Percentiles rank a stretch among this genome's conserved stretches.
These are phyloP conservation scores for Eupithecia dodoneata DNA, from an alignment of 2,888 invertebrate species.

Conservation along the genomic window DNA sequence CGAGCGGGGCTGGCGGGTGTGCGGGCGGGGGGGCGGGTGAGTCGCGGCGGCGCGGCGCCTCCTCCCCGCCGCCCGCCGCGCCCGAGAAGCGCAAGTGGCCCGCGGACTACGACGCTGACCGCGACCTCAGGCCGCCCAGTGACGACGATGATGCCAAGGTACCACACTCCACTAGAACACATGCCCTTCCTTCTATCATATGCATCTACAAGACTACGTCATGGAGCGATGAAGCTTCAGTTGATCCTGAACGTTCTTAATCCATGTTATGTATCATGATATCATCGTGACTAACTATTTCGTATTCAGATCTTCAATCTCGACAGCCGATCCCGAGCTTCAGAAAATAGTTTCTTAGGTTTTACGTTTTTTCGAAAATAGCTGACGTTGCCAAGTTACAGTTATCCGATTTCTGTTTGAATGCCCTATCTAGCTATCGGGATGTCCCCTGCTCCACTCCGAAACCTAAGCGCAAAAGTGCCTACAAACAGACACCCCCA, in stretches of 20 bases:
- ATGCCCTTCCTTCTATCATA: conserved; percentile 33
- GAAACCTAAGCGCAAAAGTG: neutral
- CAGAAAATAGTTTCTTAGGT: neutral
- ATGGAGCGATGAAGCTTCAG: neutral
- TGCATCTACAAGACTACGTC: neutral
- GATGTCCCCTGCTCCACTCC: neutral
- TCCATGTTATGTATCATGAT: neutral
- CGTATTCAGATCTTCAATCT: neutral
- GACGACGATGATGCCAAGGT: conserved; percentile 79
- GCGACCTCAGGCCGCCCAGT: conserved; percentile 59
- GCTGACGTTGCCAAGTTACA: neutral
- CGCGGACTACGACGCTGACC: conserved; percentile 54
- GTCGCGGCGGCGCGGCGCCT: conserved; percentile 74
- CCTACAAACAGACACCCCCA: neutral
- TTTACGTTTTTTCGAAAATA: too few relatives aligned
- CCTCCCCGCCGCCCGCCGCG: conserved; percentile 81
- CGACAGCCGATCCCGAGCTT: neutral
- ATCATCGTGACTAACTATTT: neutral
- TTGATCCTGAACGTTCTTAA: neutral
- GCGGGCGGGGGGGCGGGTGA: conserved; percentile 53
- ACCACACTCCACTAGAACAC: conserved; percentile 35
- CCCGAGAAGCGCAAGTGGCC: conserved; percentile 91
- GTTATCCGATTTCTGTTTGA: neutral
- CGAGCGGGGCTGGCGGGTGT: conserved; percentile 52
- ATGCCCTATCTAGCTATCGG: neutral